Evolutionary conservation across 37 sponge, comb jelly and placozoan species (phyloP).

Genomic region (Trichoplax adhaerens): DNA sequence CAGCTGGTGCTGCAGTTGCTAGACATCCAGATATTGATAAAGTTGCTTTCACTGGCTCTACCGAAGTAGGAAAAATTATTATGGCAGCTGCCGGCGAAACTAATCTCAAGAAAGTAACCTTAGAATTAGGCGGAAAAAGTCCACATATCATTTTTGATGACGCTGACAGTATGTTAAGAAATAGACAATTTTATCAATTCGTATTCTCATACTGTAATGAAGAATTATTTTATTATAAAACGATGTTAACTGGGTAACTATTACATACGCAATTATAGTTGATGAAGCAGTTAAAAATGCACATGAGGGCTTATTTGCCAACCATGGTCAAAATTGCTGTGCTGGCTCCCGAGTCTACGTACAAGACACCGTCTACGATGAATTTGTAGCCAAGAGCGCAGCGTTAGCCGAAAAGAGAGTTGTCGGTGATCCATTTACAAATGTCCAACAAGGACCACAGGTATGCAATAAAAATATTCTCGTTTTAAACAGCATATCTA

Average conservation of each 20-base stretch:
- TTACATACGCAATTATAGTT: conserved; percentile 8
- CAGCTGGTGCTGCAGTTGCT: conserved; percentile 88
- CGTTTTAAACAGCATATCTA: too few relatives aligned
- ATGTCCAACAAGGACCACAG: conserved; percentile 78
- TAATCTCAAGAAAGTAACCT: conserved; percentile 83
- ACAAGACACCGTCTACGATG: conserved; percentile 81
- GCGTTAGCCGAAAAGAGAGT: conserved; percentile 48
- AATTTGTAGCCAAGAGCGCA: conserved; percentile 76
- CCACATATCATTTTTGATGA: conserved; percentile 84
- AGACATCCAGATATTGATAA: conserved; percentile 76
- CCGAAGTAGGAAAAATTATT: conserved; percentile 83
- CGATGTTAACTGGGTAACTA: too few relatives aligned
- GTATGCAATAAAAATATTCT: background rate
- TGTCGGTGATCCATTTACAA: conserved; percentile 53
- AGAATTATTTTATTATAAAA: too few relatives aligned
- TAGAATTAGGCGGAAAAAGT: conserved; percentile 95
- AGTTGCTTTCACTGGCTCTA: conserved; percentile 90
- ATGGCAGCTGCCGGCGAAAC: conserved; percentile 73
- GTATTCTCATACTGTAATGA: too few relatives aligned
- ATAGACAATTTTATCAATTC: too few relatives aligned
- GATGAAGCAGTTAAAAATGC: conserved; percentile 73
- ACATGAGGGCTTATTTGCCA: conserved; percentile 80
- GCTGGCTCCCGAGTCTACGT: conserved; percentile 84
- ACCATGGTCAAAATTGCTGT: conserved; percentile 93
- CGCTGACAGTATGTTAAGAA: conserved; percentile 41